Evolutionary conservation across 2,888 invertebrate genomes (phyloP).

Genomic region (Polymixis flavicincta): DNA sequence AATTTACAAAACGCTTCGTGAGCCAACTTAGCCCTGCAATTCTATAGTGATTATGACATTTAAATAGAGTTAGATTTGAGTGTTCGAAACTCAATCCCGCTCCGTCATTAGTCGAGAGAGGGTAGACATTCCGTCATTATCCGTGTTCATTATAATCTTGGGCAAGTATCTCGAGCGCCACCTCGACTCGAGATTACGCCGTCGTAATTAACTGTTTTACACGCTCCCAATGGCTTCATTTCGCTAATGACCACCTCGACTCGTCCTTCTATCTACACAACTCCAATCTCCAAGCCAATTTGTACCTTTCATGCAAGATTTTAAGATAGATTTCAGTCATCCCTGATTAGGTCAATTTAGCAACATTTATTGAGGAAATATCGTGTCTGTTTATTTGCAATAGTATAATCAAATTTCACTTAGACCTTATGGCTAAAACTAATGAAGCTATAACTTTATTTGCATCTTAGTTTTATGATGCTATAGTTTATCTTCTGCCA

Average conservation of each 20-base stretch:
- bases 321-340: constrained; percentile 56
- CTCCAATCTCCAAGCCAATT: constrained; percentile 66
- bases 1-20: constrained; percentile 21
- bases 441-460: constrained; percentile 52
- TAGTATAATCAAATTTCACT: constrained; percentile 57
- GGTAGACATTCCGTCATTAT: constrained; percentile 69
- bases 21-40: constrained; percentile 3
- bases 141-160: constrained; percentile 76
- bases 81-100: constrained; percentile 45
- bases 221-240: constrained; percentile 88
- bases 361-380: constrained; percentile 56
- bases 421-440: constrained; percentile 41
- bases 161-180: constrained; percentile 74
- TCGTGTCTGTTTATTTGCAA: constrained; percentile 54
- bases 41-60: constrained; percentile 26
- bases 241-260: constrained; percentile 85
- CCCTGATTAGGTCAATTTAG: constrained; percentile 50
- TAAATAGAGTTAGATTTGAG: constrained; percentile 35
- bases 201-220: constrained; percentile 89
- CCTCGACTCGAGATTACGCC: constrained; percentile 77
- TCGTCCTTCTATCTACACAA: constrained; percentile 77
- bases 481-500: constrained; percentile 30
- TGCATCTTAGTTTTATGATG: constrained; percentile 43
- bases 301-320: constrained; percentile 65
- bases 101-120: constrained; percentile 55